Conservation (phyloP, 2,888 invertebrate genomes). For the Agrotis clavis region DNA sequence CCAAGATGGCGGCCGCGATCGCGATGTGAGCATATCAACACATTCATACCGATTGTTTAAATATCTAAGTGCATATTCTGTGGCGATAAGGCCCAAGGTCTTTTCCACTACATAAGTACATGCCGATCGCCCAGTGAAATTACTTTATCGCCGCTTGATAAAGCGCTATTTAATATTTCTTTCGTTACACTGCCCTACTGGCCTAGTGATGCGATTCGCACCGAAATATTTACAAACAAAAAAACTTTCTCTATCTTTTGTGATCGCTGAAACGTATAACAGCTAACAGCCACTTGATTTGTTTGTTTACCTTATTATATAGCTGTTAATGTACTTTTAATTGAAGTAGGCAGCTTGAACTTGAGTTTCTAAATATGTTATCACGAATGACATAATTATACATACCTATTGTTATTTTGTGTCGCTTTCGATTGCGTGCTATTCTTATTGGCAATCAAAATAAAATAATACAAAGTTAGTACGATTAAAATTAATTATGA, state of each 20-base stretch:
- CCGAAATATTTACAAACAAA: slow-evolving; percentile 53
- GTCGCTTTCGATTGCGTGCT: slow-evolving; percentile 28
- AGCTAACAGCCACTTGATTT: slow-evolving; percentile 35
- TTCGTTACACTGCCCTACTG: slow-evolving; percentile 70
- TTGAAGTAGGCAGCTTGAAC: slow-evolving; percentile 46
- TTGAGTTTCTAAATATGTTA: slow-evolving; percentile 45
- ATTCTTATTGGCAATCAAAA: slow-evolving; percentile 41
- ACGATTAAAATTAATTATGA: slow-evolving; percentile 52
- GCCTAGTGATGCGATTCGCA: slow-evolving; percentile 59
- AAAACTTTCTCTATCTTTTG: slow-evolving; percentile 50
- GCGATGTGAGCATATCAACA: slow-evolving; percentile 72
- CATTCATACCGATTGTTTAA: slow-evolving; percentile 78
- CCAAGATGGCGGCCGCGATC: slow-evolving; percentile 77
- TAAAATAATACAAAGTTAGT: slow-evolving; percentile 32
- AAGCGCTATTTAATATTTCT: slow-evolving; percentile 63
- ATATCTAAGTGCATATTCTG: slow-evolving; percentile 81
- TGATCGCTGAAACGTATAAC: slow-evolving; percentile 43
- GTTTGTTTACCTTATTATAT: slow-evolving; percentile 35
- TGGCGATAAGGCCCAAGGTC: slow-evolving; percentile 83
- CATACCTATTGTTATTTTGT: slow-evolving; percentile 23
- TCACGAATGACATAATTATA: slow-evolving; percentile 6
- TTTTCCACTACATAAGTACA: slow-evolving; percentile 74
- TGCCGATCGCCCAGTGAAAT: slow-evolving; percentile 69
- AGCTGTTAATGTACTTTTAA: slow-evolving; percentile 37
- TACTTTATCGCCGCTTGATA: slow-evolving; percentile 72